Evolutionary conservation across 2,797 vertebrate genomes (phyloP).

Genomic region (Anas bahamensis): DNA sequence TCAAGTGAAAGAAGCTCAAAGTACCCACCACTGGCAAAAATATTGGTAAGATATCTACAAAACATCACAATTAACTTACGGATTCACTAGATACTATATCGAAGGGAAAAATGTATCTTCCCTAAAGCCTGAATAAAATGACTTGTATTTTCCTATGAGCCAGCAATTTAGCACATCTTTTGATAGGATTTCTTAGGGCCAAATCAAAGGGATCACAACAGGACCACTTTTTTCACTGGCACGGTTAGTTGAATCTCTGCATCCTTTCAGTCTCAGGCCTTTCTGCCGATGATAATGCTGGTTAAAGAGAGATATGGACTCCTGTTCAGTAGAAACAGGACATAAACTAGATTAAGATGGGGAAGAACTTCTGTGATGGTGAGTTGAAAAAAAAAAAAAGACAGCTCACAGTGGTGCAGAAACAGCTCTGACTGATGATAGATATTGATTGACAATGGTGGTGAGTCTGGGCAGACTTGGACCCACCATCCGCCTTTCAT

Average conservation of each 20-base stretch:
- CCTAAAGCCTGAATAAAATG: slow-evolving; percentile 15
- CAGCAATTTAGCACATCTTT: slow-evolving; percentile 35
- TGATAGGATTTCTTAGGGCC: slow-evolving; percentile 48
- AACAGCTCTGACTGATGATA: not conserved
- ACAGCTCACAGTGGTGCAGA: not conserved
- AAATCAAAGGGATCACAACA: slow-evolving; percentile 36
- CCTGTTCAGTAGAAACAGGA: not conserved
- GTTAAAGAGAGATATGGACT: not conserved
- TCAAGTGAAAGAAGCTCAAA: slow-evolving; percentile 52
- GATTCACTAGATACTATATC: not conserved
- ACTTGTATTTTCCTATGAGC: slow-evolving; percentile 8
- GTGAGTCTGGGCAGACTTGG: not conserved
- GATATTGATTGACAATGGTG: accelerated
- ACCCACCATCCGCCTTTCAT: accelerated
- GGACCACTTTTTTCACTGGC: not conserved
- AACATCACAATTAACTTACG: slow-evolving; percentile 31
- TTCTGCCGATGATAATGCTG: not conserved
- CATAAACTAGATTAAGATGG: not conserved
- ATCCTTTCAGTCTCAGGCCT: not conserved
- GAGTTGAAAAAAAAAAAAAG: not conserved
- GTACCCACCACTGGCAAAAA: slow-evolving; percentile 51
- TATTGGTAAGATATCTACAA: slow-evolving; percentile 38
- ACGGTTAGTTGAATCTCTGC: not conserved
- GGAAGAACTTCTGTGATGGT: not conserved
- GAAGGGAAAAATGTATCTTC: not conserved